Conservation (phyloP, 2,888 invertebrate species). For the Cecidostiba fungosa region DNA sequence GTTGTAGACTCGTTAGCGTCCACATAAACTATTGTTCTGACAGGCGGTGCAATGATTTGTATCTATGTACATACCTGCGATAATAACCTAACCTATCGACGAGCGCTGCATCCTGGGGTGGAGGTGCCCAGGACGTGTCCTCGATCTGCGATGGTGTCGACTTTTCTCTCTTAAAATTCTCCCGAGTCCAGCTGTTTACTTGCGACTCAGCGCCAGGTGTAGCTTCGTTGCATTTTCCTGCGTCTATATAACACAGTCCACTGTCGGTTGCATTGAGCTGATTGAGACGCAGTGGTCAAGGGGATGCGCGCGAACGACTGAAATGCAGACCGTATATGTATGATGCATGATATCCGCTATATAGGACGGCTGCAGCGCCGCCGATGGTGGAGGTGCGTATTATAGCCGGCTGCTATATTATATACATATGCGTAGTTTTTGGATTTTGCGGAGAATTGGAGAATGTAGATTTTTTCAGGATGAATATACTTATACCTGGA, state of each 20-base stretch:
- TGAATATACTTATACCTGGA: too few relatives aligned
- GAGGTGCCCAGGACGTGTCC: not conserved
- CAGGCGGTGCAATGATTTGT: not conserved
- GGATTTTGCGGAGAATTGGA: too few relatives aligned
- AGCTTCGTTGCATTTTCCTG: too few relatives aligned
- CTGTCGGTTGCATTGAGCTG: too few relatives aligned
- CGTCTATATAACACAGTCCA: too few relatives aligned
- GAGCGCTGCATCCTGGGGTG: not conserved
- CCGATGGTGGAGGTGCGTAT: slow-evolving; percentile 5
- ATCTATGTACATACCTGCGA: not conserved
- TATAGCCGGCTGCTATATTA: not conserved
- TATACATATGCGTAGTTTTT: not conserved
- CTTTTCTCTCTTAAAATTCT: not conserved
- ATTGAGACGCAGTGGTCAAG: too few relatives aligned
- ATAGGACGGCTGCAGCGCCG: not conserved
- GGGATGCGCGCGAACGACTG: too few relatives aligned
- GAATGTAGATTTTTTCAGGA: too few relatives aligned
- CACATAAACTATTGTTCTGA: not conserved
- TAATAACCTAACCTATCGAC: not conserved
- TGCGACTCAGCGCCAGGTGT: too few relatives aligned
- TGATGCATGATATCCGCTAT: too few relatives aligned
- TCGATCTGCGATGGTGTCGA: not conserved
- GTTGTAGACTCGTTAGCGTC: not conserved
- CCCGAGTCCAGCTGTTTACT: not conserved
- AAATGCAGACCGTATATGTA: too few relatives aligned